A percentile compares a stretch with the other conserved stretches of the same genome.
phyloP scores from a whole-genome alignment of 2,888 invertebrate species.

The Ferrisia virgata region DNA sequence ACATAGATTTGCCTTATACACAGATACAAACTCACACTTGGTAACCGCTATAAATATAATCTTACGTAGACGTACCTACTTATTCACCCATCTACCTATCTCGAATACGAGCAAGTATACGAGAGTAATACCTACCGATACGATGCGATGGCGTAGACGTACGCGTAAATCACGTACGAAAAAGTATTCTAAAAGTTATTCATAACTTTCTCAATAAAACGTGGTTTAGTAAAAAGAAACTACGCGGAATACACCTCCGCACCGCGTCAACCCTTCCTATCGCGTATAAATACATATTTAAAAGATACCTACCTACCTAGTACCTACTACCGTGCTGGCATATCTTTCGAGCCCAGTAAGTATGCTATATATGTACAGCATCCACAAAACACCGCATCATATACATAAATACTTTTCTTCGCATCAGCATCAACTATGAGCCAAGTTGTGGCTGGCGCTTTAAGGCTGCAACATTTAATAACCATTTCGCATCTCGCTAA shows the following conservation, averaged over 20 bases:
- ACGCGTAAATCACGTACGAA: neutral
- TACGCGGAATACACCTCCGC: too few species aligned
- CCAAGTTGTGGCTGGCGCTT: neutral
- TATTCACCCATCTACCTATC: too few species aligned
- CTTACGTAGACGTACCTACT: neutral
- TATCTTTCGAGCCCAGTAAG: neutral
- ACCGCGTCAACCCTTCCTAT: too few species aligned
- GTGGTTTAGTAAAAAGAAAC: neutral
- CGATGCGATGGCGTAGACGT: neutral
- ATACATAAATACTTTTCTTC: neutral
- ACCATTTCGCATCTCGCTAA: neutral
- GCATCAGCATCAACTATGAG: neutral
- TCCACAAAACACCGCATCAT: too few species aligned
- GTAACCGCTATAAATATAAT: neutral
- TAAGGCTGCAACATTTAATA: neutral
- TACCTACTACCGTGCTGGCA: too few species aligned
- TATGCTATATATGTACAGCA: too few species aligned
- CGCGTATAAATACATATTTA: neutral
- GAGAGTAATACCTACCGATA: neutral
- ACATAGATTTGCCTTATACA: neutral
- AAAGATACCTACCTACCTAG: too few species aligned
- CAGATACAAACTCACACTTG: too few species aligned
- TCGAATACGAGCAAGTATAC: too few species aligned
- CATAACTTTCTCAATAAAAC: conserved; percentile 15
- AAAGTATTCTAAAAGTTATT: conserved; percentile 12